These are phyloP conservation scores for Chrysina gloriosa DNA, from an alignment of 2,888 invertebrate genomes.

Conservation along the genomic window DNA sequence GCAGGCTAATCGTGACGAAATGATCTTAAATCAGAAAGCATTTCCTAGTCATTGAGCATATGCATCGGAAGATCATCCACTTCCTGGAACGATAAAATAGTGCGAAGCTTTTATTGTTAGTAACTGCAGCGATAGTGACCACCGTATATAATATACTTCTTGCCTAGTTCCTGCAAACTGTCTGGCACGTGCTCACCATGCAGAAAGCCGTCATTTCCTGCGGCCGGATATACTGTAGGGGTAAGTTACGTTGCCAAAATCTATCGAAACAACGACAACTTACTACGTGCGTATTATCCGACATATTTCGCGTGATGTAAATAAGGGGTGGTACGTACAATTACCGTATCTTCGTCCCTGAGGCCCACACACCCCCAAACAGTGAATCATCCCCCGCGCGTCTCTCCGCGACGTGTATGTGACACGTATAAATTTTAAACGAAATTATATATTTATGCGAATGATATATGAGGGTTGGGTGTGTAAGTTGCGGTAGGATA, in stretches of 20 bases:
- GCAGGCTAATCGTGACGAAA: no score
- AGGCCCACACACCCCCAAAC: slow-evolving; percentile 46
- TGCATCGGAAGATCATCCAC: no score
- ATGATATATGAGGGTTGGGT: background rate
- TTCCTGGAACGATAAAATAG: slow-evolving; percentile 17
- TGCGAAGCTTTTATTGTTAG: slow-evolving; percentile 38
- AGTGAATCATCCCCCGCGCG: slow-evolving; percentile 48
- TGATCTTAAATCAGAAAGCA: no score
- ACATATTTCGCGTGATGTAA: slow-evolving; percentile 10
- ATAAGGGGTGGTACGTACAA: slow-evolving; percentile 25
- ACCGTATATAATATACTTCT: slow-evolving; percentile 39
- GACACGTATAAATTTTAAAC: slow-evolving; percentile 32
- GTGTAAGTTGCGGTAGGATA: background rate
- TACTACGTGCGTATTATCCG: slow-evolving; percentile 39
- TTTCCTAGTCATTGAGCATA: no score
- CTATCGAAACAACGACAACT: slow-evolving; percentile 44
- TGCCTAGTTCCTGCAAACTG: slow-evolving; percentile 49
- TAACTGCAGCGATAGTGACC: slow-evolving; percentile 41
- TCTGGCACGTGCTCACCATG: slow-evolving; percentile 51
- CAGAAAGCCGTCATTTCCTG: slow-evolving; percentile 54
- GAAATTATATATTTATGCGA: slow-evolving; percentile 26
- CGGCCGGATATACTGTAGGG: slow-evolving; percentile 48
- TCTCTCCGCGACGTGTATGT: background rate
- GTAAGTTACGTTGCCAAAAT: slow-evolving; percentile 45
- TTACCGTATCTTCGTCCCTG: slow-evolving; percentile 44